phyloP scores from a whole-genome alignment of 1,140 invertebrate species.

The Marisa cornuarietis region DNA sequence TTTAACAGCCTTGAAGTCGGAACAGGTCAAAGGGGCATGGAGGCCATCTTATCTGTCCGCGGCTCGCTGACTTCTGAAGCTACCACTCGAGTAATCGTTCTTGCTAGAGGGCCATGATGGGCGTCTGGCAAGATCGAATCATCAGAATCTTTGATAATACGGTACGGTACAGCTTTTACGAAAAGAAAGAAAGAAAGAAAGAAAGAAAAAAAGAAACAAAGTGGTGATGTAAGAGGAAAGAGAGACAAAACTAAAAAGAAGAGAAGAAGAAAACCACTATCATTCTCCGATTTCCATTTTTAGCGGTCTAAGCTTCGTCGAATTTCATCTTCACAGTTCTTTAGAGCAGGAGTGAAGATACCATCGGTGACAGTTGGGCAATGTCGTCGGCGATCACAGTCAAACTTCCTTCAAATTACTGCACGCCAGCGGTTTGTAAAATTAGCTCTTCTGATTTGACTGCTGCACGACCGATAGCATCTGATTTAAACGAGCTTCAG shows the following conservation, averaged over 20 bases:
- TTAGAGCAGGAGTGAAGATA: neutral
- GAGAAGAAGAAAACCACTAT: neutral
- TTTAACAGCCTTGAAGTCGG: too few relatives aligned
- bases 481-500: neutral
- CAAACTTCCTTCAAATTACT: neutral
- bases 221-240: neutral
- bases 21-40: too few relatives aligned
- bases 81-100: neutral
- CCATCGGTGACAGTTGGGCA: neutral
- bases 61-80: neutral
- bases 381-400: neutral
- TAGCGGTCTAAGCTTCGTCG: too few relatives aligned
- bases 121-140: too few relatives aligned
- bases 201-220: neutral
- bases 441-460: conserved; percentile 9
- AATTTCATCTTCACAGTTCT: too few relatives aligned
- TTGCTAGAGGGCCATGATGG: neutral
- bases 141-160: too few relatives aligned
- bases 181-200: neutral
- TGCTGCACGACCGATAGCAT: conserved; percentile 4
- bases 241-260: neutral
- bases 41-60: conserved; percentile 4
- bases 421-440: neutral
- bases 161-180: too few relatives aligned
- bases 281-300: neutral